Evolutionary conservation across 2,888 invertebrate species (phyloP), one percentile per base, ranked within the genome.

Genomic region (Plebejus anna): DNA sequence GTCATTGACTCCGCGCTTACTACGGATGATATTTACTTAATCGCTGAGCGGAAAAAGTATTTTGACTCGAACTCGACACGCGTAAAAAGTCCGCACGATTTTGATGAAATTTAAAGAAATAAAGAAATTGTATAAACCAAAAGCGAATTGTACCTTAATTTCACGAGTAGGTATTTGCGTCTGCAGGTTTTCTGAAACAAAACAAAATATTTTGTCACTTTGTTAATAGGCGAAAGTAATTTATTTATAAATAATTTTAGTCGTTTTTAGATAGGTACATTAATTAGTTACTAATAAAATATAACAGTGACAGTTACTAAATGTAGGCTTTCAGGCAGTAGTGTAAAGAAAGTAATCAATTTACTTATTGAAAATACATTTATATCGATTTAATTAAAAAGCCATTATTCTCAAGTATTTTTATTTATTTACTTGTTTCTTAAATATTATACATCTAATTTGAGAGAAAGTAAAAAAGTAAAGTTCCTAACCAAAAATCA

Each of bases 1-100:
- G 93, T 92, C 91, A 86, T 88, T 90, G 92, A 91, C 92, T 88
- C 87, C 82, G 82, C 79, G 79, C 79, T 79, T 78, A 81, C 84
- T 81, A 81, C 82, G 81, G 85, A 87, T 86, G 86, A 85, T 92
- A 90, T 92, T 91, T 92, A 91, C 90, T 88, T 89, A 88, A 90
- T 88, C 87, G 89, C 84, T 82, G 85, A 88, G 86, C 84, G 88
- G 87, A 85, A 75, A 76, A 55, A 73, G 55, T 61, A 59, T 75
- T 61, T 59, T 32, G 55, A 55, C 32, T 22, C 13, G 51, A 32
- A 16, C 66, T 66, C 36, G 32, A 66, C 5, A 36, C 66, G 66
- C 66, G 2, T 36, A 66, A 66, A 66, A 66, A 66, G 22, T 47
- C n/a, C n/a, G 11, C 47, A 72, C n/a, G 47, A 42, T 72, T 71